Conservation (phyloP, 2,888 invertebrate genomes). For the Caenorhabditis angaria region DNA sequence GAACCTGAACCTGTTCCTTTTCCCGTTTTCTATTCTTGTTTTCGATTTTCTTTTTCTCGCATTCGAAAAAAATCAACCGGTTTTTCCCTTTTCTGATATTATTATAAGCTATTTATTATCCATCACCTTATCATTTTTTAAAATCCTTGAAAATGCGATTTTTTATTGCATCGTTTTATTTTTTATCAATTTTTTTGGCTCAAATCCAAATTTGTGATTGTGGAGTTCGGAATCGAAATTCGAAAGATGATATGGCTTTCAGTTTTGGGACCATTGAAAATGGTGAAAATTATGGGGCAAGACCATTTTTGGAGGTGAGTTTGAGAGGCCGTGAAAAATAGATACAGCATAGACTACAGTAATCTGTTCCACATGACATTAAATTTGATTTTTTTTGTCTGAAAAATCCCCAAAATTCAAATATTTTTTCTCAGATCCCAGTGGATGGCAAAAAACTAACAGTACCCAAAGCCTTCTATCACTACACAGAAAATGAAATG, state of each 20-base stretch:
- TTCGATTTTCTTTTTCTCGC: neutral
- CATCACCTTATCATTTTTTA: no score
- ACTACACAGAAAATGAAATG: conserved; percentile 47
- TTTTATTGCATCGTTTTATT: neutral
- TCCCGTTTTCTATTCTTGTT: no score
- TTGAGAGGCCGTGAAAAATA: neutral
- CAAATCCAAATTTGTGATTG: neutral
- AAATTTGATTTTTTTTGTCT: neutral
- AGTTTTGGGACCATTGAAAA: conserved; percentile 40
- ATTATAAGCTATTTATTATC: no score
- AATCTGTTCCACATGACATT: neutral
- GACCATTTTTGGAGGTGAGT: conserved; percentile 26
- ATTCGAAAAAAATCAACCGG: no score
- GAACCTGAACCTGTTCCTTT: no score
- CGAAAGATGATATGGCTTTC: conserved; percentile 31
- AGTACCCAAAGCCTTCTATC: conserved; percentile 52
- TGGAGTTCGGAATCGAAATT: neutral
- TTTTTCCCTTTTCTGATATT: no score
- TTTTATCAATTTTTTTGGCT: neutral
- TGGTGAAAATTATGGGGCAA: conserved; percentile 36
- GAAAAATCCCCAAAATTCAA: neutral
- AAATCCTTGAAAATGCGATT: neutral
- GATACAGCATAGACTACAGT: no score
- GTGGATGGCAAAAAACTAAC: conserved; percentile 32
- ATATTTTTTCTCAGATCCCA: conserved; percentile 27